These are phyloP conservation scores for Rhamnusium bicolor DNA, from an alignment of 2,888 invertebrate genomes.

Conservation along the genomic window DNA sequence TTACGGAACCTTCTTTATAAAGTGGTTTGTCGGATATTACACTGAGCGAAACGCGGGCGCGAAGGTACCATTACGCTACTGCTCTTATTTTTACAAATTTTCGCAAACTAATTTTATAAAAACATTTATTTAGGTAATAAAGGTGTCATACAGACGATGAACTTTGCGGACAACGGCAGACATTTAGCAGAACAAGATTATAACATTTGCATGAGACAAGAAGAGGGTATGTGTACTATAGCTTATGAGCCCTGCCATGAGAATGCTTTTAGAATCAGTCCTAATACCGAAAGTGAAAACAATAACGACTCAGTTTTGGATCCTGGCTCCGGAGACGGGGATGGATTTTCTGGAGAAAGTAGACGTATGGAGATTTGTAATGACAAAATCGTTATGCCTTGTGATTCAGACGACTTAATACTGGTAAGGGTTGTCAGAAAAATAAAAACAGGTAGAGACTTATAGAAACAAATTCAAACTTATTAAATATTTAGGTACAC, in stretches of 20 bases:
- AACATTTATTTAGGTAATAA: slow-evolving; percentile 44
- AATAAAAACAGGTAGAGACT: too few species aligned
- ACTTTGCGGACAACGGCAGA: slow-evolving; percentile 87
- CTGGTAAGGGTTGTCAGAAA: slow-evolving; percentile 76
- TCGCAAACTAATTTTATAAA: neutral
- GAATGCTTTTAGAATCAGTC: slow-evolving; percentile 84
- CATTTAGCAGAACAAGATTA: slow-evolving; percentile 87
- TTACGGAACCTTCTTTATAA: too few species aligned
- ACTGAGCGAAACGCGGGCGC: too few species aligned
- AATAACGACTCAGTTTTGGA: slow-evolving; percentile 14
- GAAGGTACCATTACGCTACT: too few species aligned
- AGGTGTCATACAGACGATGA: slow-evolving; percentile 83
- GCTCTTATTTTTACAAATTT: too few species aligned
- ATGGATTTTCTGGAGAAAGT: slow-evolving; percentile 51
- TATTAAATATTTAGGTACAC: too few species aligned
- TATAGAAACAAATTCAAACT: too few species aligned
- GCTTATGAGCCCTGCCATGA: slow-evolving; percentile 84
- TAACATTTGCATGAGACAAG: slow-evolving; percentile 82
- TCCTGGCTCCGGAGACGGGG: slow-evolving; percentile 43
- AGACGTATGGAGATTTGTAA: slow-evolving; percentile 72
- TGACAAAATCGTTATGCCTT: slow-evolving; percentile 86
- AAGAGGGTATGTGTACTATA: slow-evolving; percentile 81
- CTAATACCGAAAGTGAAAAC: slow-evolving; percentile 56
- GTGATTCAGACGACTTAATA: slow-evolving; percentile 88
- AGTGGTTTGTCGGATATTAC: too few species aligned